These are phyloP conservation scores for Cryptus armator DNA, from an alignment of 2,888 invertebrate genomes.

Conservation along the genomic window DNA sequence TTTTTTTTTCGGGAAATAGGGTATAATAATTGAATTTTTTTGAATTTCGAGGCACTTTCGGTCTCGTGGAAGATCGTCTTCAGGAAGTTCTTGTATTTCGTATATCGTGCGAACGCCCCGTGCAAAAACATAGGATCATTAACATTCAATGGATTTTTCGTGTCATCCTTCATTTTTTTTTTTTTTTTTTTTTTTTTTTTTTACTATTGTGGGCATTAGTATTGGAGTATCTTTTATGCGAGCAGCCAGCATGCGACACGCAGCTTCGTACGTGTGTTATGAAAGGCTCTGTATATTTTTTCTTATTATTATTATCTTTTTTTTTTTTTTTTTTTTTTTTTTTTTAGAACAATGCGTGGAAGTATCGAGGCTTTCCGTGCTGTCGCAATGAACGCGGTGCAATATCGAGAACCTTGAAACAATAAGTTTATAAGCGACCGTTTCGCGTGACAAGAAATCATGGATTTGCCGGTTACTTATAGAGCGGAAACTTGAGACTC, in stretches of 20 bases:
- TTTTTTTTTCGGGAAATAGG: conserved; percentile 21
- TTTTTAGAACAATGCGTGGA: conserved; percentile 12
- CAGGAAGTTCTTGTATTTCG: conserved; percentile 70
- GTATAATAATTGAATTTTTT: conserved; percentile 35
- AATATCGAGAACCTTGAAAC: conserved; percentile 21
- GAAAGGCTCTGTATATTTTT: conserved; percentile 48
- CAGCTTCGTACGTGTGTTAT: conserved; percentile 65
- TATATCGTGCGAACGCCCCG: conserved; percentile 81
- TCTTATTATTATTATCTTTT: conserved; percentile 12
- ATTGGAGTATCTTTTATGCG: conserved; percentile 63
- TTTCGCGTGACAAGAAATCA: conserved; percentile 29
- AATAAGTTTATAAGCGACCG: not conserved
- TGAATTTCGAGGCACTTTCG: conserved; percentile 43
- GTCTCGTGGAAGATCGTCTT: conserved; percentile 68
- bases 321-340: not conserved
- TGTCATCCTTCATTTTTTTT: conserved; percentile 57
- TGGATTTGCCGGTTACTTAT: not conserved
- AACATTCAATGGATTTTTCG: conserved; percentile 75
- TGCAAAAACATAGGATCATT: conserved; percentile 76
- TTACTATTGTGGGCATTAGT: not conserved
- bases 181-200: not conserved
- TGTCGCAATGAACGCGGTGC: conserved; percentile 31
- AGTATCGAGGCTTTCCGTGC: conserved; percentile 28
- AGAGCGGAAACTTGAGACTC: not conserved
- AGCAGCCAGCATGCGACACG: conserved; percentile 83